Percentiles rank a stretch among this genome's conserved stretches.
These are phyloP conservation scores for Unio delphinus DNA, from an alignment of 2,888 invertebrate species.

Conservation along the genomic window DNA sequence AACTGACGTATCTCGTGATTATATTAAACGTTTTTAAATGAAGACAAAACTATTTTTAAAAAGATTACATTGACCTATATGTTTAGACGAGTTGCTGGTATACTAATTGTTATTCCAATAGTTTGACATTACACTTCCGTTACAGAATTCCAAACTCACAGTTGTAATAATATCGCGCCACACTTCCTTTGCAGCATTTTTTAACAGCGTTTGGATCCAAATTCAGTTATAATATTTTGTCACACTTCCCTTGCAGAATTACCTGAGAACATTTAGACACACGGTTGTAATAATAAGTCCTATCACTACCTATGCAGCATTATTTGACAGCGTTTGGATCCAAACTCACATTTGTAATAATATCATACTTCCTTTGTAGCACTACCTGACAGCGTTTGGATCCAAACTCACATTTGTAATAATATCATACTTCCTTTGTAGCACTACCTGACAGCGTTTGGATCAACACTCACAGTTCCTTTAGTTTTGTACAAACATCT, in stretches of 20 bases:
- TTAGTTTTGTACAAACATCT: conserved; percentile 82
- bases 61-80: not conserved
- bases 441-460: conserved; percentile 81
- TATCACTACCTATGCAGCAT: conserved; percentile 67
- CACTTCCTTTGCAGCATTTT: conserved; percentile 54
- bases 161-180: conserved; percentile 74
- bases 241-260: conserved; percentile 18
- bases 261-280: conserved; percentile 80
- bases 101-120: not conserved
- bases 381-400: conserved; percentile 81
- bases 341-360: conserved; percentile 78
- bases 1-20: not conserved
- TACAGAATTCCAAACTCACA: too few species aligned
- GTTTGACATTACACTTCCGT: too few species aligned
- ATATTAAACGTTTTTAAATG: not conserved
- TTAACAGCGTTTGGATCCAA: conserved; percentile 85
- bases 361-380: too few species aligned
- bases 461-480: conserved; percentile 84
- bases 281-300: conserved; percentile 72
- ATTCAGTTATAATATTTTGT: conserved; percentile 72
- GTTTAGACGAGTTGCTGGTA: not conserved
- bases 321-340: conserved; percentile 82
- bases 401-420: too few species aligned
- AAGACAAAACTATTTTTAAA: too few species aligned
- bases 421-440: conserved; percentile 26